Evolutionary conservation across 2,888 invertebrate species (phyloP), one percentile per base, ranked within the genome.

Genomic region (Drosophila acutilabella): DNA sequence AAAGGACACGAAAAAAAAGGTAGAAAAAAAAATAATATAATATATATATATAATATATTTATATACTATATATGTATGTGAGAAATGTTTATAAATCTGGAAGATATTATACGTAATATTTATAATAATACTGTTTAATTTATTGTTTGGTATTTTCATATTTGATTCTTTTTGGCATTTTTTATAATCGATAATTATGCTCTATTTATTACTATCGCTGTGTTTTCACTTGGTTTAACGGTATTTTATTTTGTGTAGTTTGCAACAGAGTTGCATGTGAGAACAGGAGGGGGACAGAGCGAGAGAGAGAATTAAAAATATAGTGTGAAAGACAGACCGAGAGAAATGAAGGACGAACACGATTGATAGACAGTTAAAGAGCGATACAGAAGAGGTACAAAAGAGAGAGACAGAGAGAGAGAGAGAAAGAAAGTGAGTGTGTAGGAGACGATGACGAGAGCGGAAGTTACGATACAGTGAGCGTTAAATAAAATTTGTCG

Each of bases 1-100:
- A 90, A 81, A 90, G 78, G 83, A 81, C 78, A 80, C 78, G 74
- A 76, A 85, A 89, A 78, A 87, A 84, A 78, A 78, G 71, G 69
- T 66, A 77, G 68, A 81, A 78, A 78, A 80, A 78, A 80, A 67
- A 80, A 70, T 48, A 52, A 44, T 36, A 47, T 42, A 48, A 47
- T 33, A 61, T 54, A 61, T 54, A 61, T 54, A 56, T 71, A 54
- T 66, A 60, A 47, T 62, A 60, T 67, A 64, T 71, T 78, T 72
- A 64, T 54, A 85, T 77, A 80, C 30, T 81, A 83, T 82, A 76
- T 77, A 83, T 88, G 81, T 76, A 36, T 36, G 36, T 36, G 33
- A 36, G 79, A 81, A 80, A 80, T 66, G 72, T 76, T 78, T 51
- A 74, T 64, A 70, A 76, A 64, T 80, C 60, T 56, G 52, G 51